These are phyloP conservation scores for Cheilosia vernalis DNA, from an alignment of 2,888 invertebrate species.

Conservation along the genomic window DNA sequence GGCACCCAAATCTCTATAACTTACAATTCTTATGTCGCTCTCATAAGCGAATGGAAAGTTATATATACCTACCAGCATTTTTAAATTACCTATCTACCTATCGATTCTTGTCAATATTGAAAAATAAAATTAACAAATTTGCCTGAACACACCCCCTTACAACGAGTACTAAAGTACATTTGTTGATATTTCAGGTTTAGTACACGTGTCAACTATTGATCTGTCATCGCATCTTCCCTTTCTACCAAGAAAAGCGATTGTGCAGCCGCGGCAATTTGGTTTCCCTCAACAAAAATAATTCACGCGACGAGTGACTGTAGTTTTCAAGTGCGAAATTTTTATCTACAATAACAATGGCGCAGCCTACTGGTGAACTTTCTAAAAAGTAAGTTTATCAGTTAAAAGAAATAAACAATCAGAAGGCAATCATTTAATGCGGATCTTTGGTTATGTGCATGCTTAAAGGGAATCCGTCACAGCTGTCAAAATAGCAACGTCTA, in stretches of 20 bases:
- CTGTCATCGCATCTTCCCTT: conserved; percentile 29
- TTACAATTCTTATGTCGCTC: too few relatives aligned
- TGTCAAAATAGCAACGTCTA: conserved; percentile 43
- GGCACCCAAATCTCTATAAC: too few relatives aligned
- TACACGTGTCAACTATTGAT: conserved; percentile 20
- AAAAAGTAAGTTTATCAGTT: conserved; percentile 80
- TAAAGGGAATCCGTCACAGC: conserved; percentile 44
- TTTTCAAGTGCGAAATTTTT: neutral
- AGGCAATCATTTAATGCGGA: neutral
- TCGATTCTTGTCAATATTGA: too few relatives aligned
- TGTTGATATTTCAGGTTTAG: conserved; percentile 7
- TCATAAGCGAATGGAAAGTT: too few relatives aligned
- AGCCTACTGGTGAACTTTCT: conserved; percentile 80
- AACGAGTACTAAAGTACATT: conserved; percentile 36
- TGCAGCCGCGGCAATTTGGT: conserved; percentile 2
- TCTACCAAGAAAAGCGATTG: conserved; percentile 10
- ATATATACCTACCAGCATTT: too few relatives aligned
- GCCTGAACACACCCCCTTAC: conserved; percentile 16
- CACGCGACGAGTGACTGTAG: neutral
- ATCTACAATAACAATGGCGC: conserved; percentile 77
- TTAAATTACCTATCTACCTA: too few relatives aligned
- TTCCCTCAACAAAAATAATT: conserved; percentile 5
- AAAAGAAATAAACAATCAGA: neutral
- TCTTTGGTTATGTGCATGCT: conserved; percentile 63
- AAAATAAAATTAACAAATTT: too few relatives aligned